These are phyloP conservation scores for Gopherus evgoodei DNA, from an alignment of 2,113 vertebrate species.

Conservation along the genomic window DNA sequence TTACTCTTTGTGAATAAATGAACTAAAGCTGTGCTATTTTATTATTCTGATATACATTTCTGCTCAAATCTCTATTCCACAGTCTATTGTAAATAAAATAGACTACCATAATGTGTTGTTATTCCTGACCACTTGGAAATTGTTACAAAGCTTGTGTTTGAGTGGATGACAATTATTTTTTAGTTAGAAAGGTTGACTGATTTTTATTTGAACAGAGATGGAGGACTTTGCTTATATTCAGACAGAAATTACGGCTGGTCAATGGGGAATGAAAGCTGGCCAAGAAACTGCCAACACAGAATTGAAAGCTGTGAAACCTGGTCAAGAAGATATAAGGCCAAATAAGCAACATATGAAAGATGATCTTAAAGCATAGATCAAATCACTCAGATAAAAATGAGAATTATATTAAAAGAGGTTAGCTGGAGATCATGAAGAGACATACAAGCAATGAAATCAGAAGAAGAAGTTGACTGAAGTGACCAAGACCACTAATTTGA, in stretches of 20 bases:
- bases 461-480: not conserved
- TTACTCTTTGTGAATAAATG: not conserved
- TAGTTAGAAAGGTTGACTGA: constrained; percentile 38
- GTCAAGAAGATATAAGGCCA: constrained; percentile 71
- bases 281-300: constrained; percentile 72
- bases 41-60: constrained; percentile 7
- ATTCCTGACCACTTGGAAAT: constrained; percentile 39
- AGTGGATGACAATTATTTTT: constrained; percentile 28
- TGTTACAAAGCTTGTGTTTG: constrained; percentile 34
- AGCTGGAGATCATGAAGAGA: not conserved
- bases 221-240: constrained; percentile 54
- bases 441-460: not conserved
- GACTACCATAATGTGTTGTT: constrained; percentile 12
- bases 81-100: not conserved
- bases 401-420: constrained; percentile 43
- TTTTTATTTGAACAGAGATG: constrained; percentile 54
- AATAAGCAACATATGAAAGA: constrained; percentile 73
- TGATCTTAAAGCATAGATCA: constrained; percentile 63
- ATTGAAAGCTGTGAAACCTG: constrained; percentile 68
- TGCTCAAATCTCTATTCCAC: constrained; percentile 29
- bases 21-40: constrained; percentile 48
- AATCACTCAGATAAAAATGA: constrained; percentile 26
- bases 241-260: constrained; percentile 70
- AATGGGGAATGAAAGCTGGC: constrained; percentile 65
- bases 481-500: not conserved